Evolutionary conservation across 2,888 invertebrate genomes (phyloP).

Genomic region (Heteromurus nitidus): DNA sequence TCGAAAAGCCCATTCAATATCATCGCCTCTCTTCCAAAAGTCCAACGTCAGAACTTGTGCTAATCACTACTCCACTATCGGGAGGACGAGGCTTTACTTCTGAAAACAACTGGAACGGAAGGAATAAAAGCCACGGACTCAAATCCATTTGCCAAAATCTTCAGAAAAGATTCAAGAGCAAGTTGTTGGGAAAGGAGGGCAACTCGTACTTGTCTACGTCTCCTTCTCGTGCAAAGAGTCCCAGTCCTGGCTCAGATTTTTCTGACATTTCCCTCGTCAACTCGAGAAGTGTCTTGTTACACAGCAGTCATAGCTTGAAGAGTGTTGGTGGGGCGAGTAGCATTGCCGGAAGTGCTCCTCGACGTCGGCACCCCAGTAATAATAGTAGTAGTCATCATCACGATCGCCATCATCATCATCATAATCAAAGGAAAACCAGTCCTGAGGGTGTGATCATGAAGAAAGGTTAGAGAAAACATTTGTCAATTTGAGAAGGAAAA

Average conservation of each 20-base stretch:
- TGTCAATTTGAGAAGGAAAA: too few relatives aligned
- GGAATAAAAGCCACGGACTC: conserved; percentile 33
- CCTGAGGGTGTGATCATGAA: conserved; percentile 43
- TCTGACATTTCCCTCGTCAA: conserved; percentile 36
- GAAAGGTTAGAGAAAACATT: conserved; percentile 52
- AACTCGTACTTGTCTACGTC: too few relatives aligned
- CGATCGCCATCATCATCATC: conserved; percentile 11
- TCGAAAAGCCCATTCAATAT: too few relatives aligned
- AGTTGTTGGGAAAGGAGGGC: conserved; percentile 32
- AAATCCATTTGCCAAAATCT: conserved; percentile 48
- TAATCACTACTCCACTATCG: too few relatives aligned
- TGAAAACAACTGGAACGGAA: background rate
- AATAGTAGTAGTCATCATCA: conserved; percentile 23
- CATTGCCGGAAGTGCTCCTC: conserved; percentile 23
- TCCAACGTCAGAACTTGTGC: too few relatives aligned
- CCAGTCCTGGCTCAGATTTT: conserved; percentile 30
- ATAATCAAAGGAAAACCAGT: conserved; percentile 37
- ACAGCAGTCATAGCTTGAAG: background rate
- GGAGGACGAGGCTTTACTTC: too few relatives aligned
- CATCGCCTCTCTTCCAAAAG: background rate
- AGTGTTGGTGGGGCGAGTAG: background rate
- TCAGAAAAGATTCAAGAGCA: conserved; percentile 43
- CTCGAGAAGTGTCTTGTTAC: background rate
- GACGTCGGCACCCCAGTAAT: conserved; percentile 1
- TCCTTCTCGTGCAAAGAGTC: conserved; percentile 14